Conservation (phyloP, 1,140 invertebrate genomes). For the Macrostomum lignano region DNA sequence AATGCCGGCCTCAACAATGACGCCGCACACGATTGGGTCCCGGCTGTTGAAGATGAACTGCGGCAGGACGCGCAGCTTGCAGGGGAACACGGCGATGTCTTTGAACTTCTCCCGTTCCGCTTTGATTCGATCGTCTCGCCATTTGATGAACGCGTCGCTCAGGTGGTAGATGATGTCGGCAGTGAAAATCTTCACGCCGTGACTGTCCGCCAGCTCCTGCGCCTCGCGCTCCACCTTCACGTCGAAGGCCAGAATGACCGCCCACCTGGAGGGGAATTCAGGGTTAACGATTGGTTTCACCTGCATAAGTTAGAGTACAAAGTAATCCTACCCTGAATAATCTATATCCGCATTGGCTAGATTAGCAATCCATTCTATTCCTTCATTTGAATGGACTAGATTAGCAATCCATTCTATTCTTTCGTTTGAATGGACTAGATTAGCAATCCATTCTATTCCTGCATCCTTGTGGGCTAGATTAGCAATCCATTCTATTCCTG, state of each 20-base stretch:
- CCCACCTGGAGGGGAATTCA: too few relatives aligned
- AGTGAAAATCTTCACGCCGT: conserved; percentile 83
- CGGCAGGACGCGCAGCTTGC: conserved; percentile 54
- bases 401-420: too few relatives aligned
- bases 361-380: too few relatives aligned
- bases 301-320: too few relatives aligned
- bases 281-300: too few relatives aligned
- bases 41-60: conserved; percentile 86
- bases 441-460: too few relatives aligned
- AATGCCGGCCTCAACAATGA: conserved; percentile 74
- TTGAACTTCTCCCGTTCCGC: conserved; percentile 77
- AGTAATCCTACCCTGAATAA: too few relatives aligned
- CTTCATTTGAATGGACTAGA: too few relatives aligned
- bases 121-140: conserved; percentile 65
- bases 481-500: too few relatives aligned
- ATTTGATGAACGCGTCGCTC: conserved; percentile 82
- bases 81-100: conserved; percentile 79
- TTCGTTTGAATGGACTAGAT: too few relatives aligned
- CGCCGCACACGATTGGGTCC: conserved; percentile 83
- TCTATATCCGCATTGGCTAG: too few relatives aligned
- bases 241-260: conserved; percentile 92
- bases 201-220: conserved; percentile 69
- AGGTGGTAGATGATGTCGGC: conserved; percentile 99
- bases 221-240: conserved; percentile 90
- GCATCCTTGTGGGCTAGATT: too few relatives aligned